These are phyloP conservation scores for Tetragonisca angustula DNA, from an alignment of 2,888 invertebrate species.

Conservation along the genomic window DNA sequence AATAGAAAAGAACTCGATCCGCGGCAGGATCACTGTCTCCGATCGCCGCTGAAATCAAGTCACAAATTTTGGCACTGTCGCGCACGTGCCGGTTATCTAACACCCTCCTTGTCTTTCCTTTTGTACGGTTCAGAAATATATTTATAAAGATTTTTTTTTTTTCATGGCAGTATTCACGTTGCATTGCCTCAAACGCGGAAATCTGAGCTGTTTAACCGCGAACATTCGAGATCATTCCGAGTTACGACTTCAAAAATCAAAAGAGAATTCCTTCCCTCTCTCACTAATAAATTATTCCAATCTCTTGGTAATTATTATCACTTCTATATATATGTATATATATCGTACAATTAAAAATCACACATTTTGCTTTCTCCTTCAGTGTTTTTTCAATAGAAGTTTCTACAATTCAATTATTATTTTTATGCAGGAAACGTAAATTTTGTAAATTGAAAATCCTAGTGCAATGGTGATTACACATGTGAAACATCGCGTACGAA, in stretches of 20 bases:
- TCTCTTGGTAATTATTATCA: not conserved
- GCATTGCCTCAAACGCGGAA: conserved; percentile 62
- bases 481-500: conserved; percentile 22
- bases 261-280: not conserved
- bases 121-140: conserved; percentile 61
- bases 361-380: not conserved
- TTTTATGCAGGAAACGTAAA: conserved; percentile 5
- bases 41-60: conserved; percentile 9
- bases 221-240: not conserved
- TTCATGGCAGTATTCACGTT: conserved; percentile 69
- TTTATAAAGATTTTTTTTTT: conserved; percentile 58
- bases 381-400: not conserved
- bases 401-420: not conserved
- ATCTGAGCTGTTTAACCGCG: conserved; percentile 38
- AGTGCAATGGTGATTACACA: not conserved
- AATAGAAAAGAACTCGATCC: conserved; percentile 27
- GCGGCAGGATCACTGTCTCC: not conserved
- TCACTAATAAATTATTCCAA: not conserved
- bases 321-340: not conserved
- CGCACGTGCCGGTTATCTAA: conserved; percentile 26
- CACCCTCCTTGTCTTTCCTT: conserved; percentile 15
- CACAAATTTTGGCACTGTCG: conserved; percentile 30
- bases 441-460: conserved; percentile 7
- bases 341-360: not conserved
- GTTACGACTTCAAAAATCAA: conserved; percentile 22